These are phyloP conservation scores for Apteryx owenii DNA, from an alignment of 2,113 vertebrate genomes.

Conservation along the genomic window DNA sequence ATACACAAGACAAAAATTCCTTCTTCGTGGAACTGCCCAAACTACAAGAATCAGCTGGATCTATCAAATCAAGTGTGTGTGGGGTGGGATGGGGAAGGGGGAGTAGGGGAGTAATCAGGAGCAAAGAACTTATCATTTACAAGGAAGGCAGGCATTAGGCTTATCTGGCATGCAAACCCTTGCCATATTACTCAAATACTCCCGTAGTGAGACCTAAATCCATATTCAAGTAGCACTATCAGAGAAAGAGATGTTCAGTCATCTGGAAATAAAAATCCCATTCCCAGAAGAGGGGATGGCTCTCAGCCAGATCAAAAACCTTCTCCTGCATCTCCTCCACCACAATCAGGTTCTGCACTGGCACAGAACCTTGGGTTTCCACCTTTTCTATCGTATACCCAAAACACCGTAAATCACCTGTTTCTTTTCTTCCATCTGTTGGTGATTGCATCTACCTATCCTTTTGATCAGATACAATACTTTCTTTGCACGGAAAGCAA, in stretches of 20 bases:
- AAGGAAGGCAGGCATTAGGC: background rate
- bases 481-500: background rate
- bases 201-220: background rate
- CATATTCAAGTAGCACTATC: background rate
- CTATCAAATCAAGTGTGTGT: background rate
- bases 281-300: background rate
- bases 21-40: background rate
- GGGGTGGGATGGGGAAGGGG: too few species aligned
- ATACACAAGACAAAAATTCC: background rate
- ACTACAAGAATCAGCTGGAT: background rate
- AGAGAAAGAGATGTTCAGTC: background rate
- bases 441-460: background rate
- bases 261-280: background rate
- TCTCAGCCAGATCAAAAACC: background rate
- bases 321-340: background rate
- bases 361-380: background rate
- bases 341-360: background rate
- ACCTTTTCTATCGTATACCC: background rate
- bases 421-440: background rate
- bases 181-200: background rate
- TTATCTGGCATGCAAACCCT: background rate
- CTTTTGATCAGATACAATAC: background rate
- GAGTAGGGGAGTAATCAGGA: too few species aligned
- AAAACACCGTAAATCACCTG: background rate
- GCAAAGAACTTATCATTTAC: background rate